Evolutionary conservation across 1,140 invertebrate genomes (phyloP).

Genomic region (Hyposmocoma kahamanoa): DNA sequence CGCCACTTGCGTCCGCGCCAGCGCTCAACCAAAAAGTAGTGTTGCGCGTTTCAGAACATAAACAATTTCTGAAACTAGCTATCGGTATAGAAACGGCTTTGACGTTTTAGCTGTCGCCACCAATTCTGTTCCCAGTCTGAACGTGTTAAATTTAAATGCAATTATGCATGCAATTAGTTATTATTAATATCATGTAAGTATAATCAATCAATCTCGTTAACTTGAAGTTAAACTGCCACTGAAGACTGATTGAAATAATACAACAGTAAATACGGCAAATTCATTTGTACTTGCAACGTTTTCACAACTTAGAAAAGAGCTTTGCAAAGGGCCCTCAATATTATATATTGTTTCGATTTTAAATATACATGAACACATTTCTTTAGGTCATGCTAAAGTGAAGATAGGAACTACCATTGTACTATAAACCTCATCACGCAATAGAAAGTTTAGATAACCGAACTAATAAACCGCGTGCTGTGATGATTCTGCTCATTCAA

Average conservation of each 20-base stretch:
- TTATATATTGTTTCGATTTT: not conserved
- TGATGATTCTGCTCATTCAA: not conserved
- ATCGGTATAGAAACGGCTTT: too few species aligned
- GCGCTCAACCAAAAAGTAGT: too few species aligned
- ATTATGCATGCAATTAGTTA: too few species aligned
- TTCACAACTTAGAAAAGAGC: conserved; percentile 4
- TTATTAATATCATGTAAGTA: too few species aligned
- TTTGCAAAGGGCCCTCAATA: conserved; percentile 1
- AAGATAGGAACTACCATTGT: not conserved
- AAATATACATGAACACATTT: conserved; percentile 3
- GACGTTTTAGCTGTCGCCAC: too few species aligned
- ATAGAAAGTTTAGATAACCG: not conserved
- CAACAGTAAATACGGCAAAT: not conserved
- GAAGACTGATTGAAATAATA: not conserved
- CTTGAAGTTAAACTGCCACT: conserved; percentile 1
- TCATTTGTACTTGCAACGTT: conserved; percentile 3
- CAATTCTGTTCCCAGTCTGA: too few species aligned
- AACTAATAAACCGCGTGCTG: not conserved
- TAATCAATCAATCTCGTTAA: too few species aligned
- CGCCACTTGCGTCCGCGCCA: too few species aligned
- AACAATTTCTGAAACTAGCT: too few species aligned
- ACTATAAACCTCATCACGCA: conserved; percentile 1
- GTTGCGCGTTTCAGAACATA: too few species aligned
- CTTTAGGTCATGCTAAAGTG: conserved; percentile 7
- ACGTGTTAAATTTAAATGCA: too few species aligned